Evolutionary conservation across 2,113 vertebrate genomes (phyloP).

Genomic region (Coregonus clupeaformis): DNA sequence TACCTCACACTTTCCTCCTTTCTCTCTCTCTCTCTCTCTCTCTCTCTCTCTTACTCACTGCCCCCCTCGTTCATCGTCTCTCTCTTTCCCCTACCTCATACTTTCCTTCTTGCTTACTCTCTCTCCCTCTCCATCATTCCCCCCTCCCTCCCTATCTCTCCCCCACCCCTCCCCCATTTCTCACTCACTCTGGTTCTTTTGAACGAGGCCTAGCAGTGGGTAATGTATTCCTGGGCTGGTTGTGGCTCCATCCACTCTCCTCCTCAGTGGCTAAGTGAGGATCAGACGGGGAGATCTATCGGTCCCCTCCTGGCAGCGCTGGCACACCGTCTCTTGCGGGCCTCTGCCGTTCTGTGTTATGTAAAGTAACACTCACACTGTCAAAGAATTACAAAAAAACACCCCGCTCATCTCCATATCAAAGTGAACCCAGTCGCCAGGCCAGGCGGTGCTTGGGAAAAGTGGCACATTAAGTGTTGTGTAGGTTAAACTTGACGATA

Average conservation of each 20-base stretch:
- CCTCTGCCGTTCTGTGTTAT: conserved; percentile 67
- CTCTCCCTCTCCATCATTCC: too few species aligned
- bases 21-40: too few species aligned
- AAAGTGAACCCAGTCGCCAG: conserved; percentile 72
- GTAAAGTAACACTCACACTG: conserved; percentile 76
- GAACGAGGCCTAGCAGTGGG: conserved; percentile 40
- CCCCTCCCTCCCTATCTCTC: too few species aligned
- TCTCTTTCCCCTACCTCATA: not conserved
- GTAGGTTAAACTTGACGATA: conserved; percentile 77
- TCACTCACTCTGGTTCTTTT: not conserved
- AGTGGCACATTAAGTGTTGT: conserved; percentile 72
- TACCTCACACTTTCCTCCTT: conserved; percentile 2
- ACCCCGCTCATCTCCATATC: conserved; percentile 81
- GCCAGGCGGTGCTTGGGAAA: conserved; percentile 51
- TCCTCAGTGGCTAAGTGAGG: conserved; percentile 72
- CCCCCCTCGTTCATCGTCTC: not conserved
- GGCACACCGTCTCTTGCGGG: conserved; percentile 63
- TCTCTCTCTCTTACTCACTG: not conserved
- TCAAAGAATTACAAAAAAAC: conserved; percentile 76
- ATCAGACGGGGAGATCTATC: conserved; percentile 82
- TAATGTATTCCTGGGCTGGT: conserved; percentile 60
- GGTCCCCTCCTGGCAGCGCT: conserved; percentile 77
- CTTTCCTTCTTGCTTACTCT: not conserved
- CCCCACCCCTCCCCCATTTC: not conserved
- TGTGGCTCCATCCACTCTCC: conserved; percentile 32